Percentiles rank a stretch among this genome's conserved stretches.
Conservation (phyloP, 2,888 invertebrate genomes). For the Ormia ochracea region DNA sequence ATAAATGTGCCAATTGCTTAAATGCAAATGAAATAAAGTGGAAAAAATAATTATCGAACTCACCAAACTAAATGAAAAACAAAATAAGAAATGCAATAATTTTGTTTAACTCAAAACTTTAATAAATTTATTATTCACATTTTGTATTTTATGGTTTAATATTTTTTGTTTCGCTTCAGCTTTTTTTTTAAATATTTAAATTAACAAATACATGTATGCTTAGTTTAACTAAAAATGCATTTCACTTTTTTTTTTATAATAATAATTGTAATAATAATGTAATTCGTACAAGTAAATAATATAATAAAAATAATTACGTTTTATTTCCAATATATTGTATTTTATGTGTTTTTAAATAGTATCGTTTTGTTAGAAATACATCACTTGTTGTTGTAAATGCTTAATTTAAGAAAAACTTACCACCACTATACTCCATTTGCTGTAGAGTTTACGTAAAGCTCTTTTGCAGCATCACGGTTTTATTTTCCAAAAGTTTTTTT, state of each 20-base stretch:
- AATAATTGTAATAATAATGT: constrained; percentile 19
- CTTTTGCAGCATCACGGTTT: constrained; percentile 77
- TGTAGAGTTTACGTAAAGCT: constrained; percentile 69
- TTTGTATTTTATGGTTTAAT: constrained; percentile 39
- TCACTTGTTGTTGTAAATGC: constrained; percentile 60
- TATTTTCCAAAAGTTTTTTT: constrained; percentile 77
- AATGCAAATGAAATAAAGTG: neutral
- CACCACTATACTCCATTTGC: constrained; percentile 75
- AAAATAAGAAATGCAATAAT: constrained; percentile 58
- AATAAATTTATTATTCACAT: constrained; percentile 62
- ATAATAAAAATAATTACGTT: constrained; percentile 24
- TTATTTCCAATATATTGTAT: constrained; percentile 27
- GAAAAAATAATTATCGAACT: neutral
- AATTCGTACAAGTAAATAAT: constrained; percentile 17
- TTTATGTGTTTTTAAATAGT: neutral
- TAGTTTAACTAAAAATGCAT: constrained; percentile 63
- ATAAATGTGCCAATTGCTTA: constrained; percentile 33
- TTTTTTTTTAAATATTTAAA: constrained; percentile 46
- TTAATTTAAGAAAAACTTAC: constrained; percentile 69
- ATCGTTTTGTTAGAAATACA: constrained; percentile 54
- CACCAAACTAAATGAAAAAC: constrained; percentile 36
- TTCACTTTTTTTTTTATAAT: constrained; percentile 33
- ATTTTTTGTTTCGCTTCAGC: constrained; percentile 14
- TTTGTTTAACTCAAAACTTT: constrained; percentile 62
- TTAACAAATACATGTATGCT: constrained; percentile 62